Evolutionary conservation across 2,113 vertebrate genomes (phyloP), one percentile per base, ranked within the genome.

Genomic region (Benitochromis conjunctus): DNA sequence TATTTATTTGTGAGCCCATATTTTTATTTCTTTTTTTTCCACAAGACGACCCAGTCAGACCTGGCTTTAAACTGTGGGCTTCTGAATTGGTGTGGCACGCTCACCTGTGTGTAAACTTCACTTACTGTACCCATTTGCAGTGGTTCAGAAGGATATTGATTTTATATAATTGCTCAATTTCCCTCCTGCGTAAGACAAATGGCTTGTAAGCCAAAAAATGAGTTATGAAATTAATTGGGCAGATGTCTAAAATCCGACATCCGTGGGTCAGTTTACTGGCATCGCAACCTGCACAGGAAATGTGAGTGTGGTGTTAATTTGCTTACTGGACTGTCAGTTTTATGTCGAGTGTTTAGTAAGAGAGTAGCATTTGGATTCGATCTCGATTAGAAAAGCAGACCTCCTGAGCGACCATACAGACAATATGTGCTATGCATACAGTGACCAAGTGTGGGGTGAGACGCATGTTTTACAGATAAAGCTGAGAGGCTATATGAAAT

Each of bases 121-220:
- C 46, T 53, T n/a, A 34, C 26, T 64, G 41, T 56, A 79, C 48
- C 56, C 48, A 0, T 79, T 31, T 84, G 31, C 58, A 71, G 78
- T 38, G 26, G 34, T 79, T 89, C 88, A 83, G 82, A 88, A 81
- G 79, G 62, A 55, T 93, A 92, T 92, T 69, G 92, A 93, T 94
- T 94, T 38, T 53, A 84, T 87, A 62, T 90, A 94, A 94, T 94
- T 92, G 89, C 83, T 90, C 69, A 9, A 71, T 92, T 89, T 86
- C 80, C 83, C 82, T 87, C 69, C 64, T 1, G 31, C 46, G 21
- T 94, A 78, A 84, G 58, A 88, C 76, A 81, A 92, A 86, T 81
- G 71, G 62, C 64, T 83, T 46, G 16, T 80, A 10, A 84, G 80
- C 38, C 41, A n/a, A 5, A 86, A 76, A 43, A 88, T 9, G 46